Evolutionary conservation across 2,797 vertebrate genomes (phyloP).

Genomic region (Urosaurus nigricauda): DNA sequence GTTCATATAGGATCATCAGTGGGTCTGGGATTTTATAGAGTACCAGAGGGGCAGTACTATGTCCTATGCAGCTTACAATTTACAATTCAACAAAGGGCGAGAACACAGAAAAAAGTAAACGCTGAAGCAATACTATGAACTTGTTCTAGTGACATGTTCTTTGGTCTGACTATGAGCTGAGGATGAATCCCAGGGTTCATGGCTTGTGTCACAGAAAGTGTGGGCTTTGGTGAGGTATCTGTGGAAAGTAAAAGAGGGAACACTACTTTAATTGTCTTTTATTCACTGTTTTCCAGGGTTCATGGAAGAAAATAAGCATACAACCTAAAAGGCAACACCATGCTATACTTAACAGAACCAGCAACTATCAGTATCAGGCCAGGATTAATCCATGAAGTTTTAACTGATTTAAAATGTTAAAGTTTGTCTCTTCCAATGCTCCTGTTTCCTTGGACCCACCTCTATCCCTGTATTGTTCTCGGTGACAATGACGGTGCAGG

Average conservation of each 20-base stretch:
- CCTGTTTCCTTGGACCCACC: too few relatives aligned
- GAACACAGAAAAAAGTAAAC: too few relatives aligned
- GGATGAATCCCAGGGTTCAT: not conserved
- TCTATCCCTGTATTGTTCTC: not conserved
- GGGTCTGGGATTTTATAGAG: too few relatives aligned
- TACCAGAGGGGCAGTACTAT: not conserved
- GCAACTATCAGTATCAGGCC: not conserved
- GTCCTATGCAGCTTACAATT: not conserved
- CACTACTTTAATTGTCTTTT: not conserved
- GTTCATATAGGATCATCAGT: too few relatives aligned
- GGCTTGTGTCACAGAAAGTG: not conserved
- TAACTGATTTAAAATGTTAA: not conserved
- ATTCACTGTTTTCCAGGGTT: not conserved
- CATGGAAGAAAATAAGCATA: not conserved
- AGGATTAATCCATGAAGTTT: not conserved
- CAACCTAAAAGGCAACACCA: not conserved
- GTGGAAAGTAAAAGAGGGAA: not conserved
- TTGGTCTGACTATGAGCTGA: not conserved
- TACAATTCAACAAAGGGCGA: not conserved
- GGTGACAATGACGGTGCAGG: not conserved
- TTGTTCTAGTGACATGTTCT: not conserved
- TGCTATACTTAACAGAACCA: not conserved
- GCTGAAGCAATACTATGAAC: not conserved
- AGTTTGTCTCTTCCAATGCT: not conserved
- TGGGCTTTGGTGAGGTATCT: not conserved